A percentile compares a stretch with the other conserved stretches of the same genome.
These are phyloP conservation scores for Apodemus agrarius DNA, from an alignment of 2,797 vertebrate genomes.

Conservation along the genomic window DNA sequence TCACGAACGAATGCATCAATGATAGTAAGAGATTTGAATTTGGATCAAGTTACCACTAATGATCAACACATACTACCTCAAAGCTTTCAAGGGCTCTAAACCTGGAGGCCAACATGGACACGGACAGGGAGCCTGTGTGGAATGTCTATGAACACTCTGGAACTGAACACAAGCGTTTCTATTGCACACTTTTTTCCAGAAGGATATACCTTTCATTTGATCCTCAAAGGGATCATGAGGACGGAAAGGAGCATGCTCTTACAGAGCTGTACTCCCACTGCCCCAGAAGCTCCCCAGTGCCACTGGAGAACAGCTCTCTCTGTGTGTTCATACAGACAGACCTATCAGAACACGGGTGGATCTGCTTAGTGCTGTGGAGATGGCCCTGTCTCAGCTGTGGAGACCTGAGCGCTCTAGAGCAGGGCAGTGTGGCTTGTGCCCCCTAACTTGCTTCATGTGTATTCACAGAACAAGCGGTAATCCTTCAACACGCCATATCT, in stretches of 20 bases:
- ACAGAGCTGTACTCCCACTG: background rate
- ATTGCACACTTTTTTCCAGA: background rate
- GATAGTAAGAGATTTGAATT: background rate
- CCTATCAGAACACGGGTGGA: background rate
- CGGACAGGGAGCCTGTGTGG: background rate
- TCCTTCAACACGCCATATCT: conserved; percentile 35
- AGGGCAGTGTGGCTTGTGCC: background rate
- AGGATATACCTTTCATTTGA: background rate
- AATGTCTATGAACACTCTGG: background rate
- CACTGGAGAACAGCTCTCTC: background rate
- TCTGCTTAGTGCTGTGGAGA: background rate
- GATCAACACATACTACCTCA: background rate
- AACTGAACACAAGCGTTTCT: conserved; percentile 25
- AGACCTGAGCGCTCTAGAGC: background rate
- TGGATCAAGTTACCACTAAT: background rate
- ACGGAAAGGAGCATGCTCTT: background rate
- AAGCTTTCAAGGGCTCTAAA: conserved; percentile 41
- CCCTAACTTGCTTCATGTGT: background rate
- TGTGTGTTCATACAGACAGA: background rate
- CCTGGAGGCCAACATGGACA: background rate
- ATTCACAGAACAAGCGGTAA: conserved; percentile 26
- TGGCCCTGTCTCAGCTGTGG: background rate
- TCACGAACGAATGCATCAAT: background rate
- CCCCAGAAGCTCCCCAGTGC: background rate
- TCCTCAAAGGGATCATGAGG: conserved; percentile 35